Evolutionary conservation across 2,888 invertebrate species (phyloP).

Genomic region (Epistrophella euchroma): DNA sequence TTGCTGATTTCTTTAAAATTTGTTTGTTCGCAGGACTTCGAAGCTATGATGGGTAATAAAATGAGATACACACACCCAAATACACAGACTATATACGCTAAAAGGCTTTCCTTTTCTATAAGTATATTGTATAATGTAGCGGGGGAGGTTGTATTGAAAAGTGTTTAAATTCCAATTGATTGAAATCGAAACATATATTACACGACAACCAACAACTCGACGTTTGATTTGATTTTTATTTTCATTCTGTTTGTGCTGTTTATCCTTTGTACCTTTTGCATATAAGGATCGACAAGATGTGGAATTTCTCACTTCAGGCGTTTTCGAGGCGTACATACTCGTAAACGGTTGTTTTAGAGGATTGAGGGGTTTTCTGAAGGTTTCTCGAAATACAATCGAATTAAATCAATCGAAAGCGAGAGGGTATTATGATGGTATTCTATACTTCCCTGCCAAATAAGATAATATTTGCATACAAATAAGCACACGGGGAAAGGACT

Average conservation of each 20-base stretch:
- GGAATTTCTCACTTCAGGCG: conserved; percentile 72
- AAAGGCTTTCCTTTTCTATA: neutral
- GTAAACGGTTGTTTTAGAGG: conserved; percentile 33
- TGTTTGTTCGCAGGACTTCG: conserved; percentile 33
- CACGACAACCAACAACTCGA: conserved; percentile 37
- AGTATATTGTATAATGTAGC: neutral
- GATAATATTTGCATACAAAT: conserved; percentile 76
- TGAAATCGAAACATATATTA: conserved; percentile 72
- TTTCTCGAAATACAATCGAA: conserved; percentile 52
- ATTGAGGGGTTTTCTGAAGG: conserved; percentile 10
- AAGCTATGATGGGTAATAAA: conserved; percentile 59
- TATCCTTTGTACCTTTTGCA: conserved; percentile 54
- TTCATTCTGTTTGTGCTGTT: conserved; percentile 1
- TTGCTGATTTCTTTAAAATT: conserved; percentile 72
- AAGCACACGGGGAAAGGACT: conserved; percentile 64
- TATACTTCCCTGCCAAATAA: conserved; percentile 40
- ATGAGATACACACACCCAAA: conserved; percentile 8
- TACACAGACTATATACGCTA: neutral
- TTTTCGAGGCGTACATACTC: conserved; percentile 50
- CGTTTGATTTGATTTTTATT: conserved; percentile 68
- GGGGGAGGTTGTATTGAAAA: conserved; percentile 42
- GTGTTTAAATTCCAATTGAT: conserved; percentile 73
- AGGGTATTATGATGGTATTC: neutral
- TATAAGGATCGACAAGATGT: conserved; percentile 45
- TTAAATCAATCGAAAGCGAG: conserved; percentile 68